Percentiles rank a stretch among this genome's conserved stretches.
These are phyloP conservation scores for Deilephila porcellus DNA, from an alignment of 2,888 invertebrate genomes.

Conservation along the genomic window DNA sequence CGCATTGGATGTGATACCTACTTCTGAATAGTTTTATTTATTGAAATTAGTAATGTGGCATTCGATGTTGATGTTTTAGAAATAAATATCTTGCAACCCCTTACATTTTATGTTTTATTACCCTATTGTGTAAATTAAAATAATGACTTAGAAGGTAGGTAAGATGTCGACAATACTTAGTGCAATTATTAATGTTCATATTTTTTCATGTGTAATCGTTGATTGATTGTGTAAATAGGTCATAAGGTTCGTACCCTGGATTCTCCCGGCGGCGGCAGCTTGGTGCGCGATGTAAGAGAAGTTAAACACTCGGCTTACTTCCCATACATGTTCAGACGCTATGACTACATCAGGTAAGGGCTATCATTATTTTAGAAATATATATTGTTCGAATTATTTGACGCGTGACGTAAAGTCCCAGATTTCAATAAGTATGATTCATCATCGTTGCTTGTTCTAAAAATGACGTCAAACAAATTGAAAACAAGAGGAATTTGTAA, in stretches of 20 bases:
- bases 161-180: neutral
- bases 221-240: slow-evolving; percentile 55
- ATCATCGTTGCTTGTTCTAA: neutral
- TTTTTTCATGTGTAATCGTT: slow-evolving; percentile 28
- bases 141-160: neutral
- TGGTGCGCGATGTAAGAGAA: slow-evolving; percentile 70
- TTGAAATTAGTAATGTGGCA: slow-evolving; percentile 45
- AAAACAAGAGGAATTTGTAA: neutral
- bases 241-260: slow-evolving; percentile 73
- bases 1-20: slow-evolving; percentile 63
- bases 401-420: neutral
- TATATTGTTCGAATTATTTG: neutral
- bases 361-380: neutral
- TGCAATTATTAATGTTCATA: neutral
- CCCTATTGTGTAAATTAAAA: no score
- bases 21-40: slow-evolving; percentile 49
- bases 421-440: neutral
- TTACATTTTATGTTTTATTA: slow-evolving; percentile 19
- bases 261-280: slow-evolving; percentile 69
- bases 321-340: slow-evolving; percentile 58
- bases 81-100: slow-evolving; percentile 60
- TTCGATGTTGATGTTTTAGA: slow-evolving; percentile 51
- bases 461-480: neutral
- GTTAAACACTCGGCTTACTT: slow-evolving; percentile 63
- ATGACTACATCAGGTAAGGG: slow-evolving; percentile 59